phyloP scores from a whole-genome alignment of 2,113 vertebrate species.

The Ceratotherium simum region DNA sequence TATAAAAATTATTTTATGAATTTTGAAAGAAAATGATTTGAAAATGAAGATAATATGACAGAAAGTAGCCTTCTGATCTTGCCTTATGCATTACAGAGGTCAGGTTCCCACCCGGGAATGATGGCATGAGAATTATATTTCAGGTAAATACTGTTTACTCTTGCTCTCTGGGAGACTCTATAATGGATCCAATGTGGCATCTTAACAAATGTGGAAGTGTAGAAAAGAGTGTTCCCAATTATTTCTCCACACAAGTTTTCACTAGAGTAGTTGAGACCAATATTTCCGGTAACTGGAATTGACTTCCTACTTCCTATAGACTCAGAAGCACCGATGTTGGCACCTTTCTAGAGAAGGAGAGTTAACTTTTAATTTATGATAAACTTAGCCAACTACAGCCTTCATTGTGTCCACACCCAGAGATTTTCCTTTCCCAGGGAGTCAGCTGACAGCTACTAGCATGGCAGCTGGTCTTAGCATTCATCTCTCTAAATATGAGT shows the following conservation, averaged over 20 bases:
- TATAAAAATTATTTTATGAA: not conserved
- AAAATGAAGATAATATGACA: slow-evolving; percentile 17
- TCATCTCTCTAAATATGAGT: not conserved
- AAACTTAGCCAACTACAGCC: not conserved
- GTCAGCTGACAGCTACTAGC: not conserved
- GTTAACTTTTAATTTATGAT: not conserved
- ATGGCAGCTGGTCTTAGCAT: not conserved
- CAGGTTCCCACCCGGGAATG: not conserved
- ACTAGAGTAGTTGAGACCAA: not conserved
- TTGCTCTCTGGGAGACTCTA: not conserved
- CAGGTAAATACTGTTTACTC: not conserved
- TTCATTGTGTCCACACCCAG: not conserved
- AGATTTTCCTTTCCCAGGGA: not conserved
- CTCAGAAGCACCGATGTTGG: not conserved
- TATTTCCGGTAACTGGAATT: slow-evolving; percentile 7
- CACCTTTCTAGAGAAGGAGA: not conserved
- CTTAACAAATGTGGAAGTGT: not conserved
- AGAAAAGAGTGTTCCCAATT: not conserved
- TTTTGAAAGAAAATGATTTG: not conserved
- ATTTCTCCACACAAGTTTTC: slow-evolving; percentile 12
- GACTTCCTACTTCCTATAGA: not conserved
- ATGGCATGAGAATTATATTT: not conserved
- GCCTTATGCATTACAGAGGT: not conserved
- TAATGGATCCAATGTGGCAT: not conserved
- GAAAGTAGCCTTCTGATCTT: not conserved